A percentile compares a stretch with the other conserved stretches of the same genome.
phyloP scores from a whole-genome alignment of 2,113 vertebrate species.

The Peromyscus californicus region DNA sequence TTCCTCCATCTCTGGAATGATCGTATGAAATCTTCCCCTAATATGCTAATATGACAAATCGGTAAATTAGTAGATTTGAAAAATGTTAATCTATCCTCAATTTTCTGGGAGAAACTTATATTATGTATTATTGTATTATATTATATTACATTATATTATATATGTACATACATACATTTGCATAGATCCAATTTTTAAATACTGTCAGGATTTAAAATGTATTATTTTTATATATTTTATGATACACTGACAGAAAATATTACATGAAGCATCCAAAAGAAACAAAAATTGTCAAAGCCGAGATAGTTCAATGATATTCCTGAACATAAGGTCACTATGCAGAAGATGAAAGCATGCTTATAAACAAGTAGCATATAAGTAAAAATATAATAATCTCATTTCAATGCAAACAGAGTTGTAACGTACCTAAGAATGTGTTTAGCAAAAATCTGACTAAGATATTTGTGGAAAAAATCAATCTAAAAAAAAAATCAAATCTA shows the following conservation, averaged over 20 bases:
- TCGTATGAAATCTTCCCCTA: not conserved
- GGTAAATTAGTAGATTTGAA: not conserved
- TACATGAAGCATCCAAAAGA: not conserved
- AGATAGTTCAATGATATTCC: not conserved
- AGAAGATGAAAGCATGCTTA: not conserved
- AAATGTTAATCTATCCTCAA: not conserved
- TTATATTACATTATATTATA: not conserved
- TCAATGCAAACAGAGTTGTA: slow-evolving; percentile 38
- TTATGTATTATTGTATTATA: not conserved
- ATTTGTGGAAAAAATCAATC: not conserved
- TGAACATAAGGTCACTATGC: not conserved
- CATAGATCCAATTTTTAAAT: not conserved
- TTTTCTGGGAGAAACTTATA: not conserved
- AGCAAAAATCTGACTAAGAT: slow-evolving; percentile 41
- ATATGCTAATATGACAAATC: not conserved
- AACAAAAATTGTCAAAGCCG: slow-evolving; percentile 19
- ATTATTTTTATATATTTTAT: not conserved
- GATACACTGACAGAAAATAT: not conserved
- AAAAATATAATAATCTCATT: slow-evolving; percentile 25
- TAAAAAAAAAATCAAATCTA: slow-evolving; percentile 6
- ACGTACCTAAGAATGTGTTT: not conserved
- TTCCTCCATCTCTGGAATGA: not conserved
- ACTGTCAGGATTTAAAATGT: not conserved
- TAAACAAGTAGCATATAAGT: not conserved
- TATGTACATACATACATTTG: not conserved